Evolutionary conservation across 2,888 invertebrate genomes (phyloP), one percentile per base, ranked within the genome.

Genomic region (Polyommatus icarus): DNA sequence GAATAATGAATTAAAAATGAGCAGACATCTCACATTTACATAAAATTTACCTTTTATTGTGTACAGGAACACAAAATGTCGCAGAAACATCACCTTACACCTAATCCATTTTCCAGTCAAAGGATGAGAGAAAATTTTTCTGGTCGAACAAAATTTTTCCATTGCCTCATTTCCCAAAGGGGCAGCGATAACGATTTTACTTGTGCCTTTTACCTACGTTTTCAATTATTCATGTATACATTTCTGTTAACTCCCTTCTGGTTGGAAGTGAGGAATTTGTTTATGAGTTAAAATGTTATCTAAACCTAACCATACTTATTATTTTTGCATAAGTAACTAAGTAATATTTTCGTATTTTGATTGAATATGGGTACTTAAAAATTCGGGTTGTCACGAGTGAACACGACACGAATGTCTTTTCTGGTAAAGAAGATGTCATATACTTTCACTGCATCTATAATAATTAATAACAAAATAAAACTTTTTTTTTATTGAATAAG

Each of bases 161-260:
- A 83, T 84, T 83, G 85, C 84, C 84, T 88, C 87, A 90, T 89
- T 90, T 90, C 91, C 91, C 91, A 82, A 80, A 86, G 88, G 90
- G 85, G 84, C 84, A 84, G 82, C 87, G 86, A 87, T 90, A 91
- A 91, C 89, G 89, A 89, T 87, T 88, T 87, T 88, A 87, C 88
- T 89, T 88, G 85, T 87, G 87, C 88, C 88, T 89, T 87, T 88
- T 87, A 88, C 89, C 88, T 89, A 86, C 88, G 88, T 90, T 89
- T 90, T 90, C 90, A 91, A 91, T 91, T 92, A 91, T 91, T 89
- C 91, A 90, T 90, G 89, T 88, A 89, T 89, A 88, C 87, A 89
- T 90, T 88, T 87, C 84, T 84, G 84, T 83, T 72, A 29, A 83
- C 83, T 81, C 84, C 84, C 83, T 82, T 81, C 84, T 83, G 83